These are phyloP conservation scores for Muntiacus reevesi DNA, from an alignment of 2,113 vertebrate genomes.

Conservation along the genomic window DNA sequence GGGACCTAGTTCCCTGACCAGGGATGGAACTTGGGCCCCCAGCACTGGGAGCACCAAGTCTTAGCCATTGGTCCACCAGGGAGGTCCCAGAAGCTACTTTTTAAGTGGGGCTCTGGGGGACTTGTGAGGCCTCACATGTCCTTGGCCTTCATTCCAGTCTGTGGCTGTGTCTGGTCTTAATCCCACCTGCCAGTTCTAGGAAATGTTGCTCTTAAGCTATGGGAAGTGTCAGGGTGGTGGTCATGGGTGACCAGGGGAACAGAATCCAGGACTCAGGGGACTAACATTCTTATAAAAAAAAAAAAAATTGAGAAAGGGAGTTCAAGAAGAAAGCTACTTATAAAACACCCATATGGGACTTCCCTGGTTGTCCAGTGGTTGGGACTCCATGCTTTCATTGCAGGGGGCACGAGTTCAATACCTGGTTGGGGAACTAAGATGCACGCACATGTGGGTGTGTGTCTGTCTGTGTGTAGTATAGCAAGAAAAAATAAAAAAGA, in stretches of 20 bases:
- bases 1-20: not conserved
- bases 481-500: not conserved
- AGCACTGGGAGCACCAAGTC: not conserved
- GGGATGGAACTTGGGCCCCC: not conserved
- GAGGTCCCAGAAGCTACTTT: not conserved
- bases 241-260: not conserved
- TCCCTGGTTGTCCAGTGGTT: not conserved
- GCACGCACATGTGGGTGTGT: not conserved
- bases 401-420: not conserved
- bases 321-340: not conserved
- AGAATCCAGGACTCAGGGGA: not conserved
- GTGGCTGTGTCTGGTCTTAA: not conserved
- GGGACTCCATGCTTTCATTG: not conserved
- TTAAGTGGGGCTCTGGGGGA: not conserved
- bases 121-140: not conserved
- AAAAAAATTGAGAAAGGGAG: not conserved
- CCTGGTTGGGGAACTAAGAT: not conserved
- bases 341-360: not conserved
- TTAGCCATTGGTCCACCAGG: not conserved
- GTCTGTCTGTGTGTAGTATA: not conserved
- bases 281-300: not conserved
- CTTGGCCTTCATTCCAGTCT: not conserved
- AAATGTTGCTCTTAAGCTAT: not conserved
- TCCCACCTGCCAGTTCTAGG: not conserved
- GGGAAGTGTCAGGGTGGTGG: not conserved